Conservation (phyloP, 2,797 vertebrate genomes). For the Pangasius larnaudii region DNA sequence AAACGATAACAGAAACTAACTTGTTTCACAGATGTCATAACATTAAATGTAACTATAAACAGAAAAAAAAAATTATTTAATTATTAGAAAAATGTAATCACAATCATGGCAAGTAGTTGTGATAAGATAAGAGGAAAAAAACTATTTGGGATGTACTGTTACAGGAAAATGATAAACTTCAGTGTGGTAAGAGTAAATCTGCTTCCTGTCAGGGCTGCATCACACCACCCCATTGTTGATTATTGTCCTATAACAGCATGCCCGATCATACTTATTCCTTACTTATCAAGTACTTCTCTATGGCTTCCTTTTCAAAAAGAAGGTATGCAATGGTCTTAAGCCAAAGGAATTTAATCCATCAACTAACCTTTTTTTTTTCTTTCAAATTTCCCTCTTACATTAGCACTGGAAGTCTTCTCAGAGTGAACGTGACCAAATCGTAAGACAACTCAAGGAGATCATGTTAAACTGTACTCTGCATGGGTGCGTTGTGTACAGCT, state of each 20-base stretch:
- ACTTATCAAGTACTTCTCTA: neutral
- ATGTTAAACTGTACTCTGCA: constrained; percentile 11
- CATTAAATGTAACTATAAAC: too few species aligned
- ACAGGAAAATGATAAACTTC: neutral
- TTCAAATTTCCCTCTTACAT: neutral
- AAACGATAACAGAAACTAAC: neutral
- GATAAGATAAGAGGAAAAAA: too few species aligned
- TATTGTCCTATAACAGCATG: neutral
- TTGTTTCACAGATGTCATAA: neutral
- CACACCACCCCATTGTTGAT: neutral
- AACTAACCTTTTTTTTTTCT: constrained; percentile 2
- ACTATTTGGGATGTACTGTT: too few species aligned
- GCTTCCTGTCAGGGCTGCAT: neutral
- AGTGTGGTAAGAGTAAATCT: neutral
- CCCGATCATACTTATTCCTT: neutral
- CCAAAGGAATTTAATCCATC: neutral
- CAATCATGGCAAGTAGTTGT: too few species aligned
- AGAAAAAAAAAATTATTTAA: too few species aligned
- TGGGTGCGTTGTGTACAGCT: constrained; percentile 22
- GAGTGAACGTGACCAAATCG: neutral
- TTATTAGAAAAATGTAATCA: too few species aligned
- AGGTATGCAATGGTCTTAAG: neutral
- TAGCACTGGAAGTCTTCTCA: neutral
- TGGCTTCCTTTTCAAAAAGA: neutral
- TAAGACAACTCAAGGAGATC: neutral